Evolutionary conservation across 2,888 invertebrate species (phyloP).

Genomic region (Auanema sp.): DNA sequence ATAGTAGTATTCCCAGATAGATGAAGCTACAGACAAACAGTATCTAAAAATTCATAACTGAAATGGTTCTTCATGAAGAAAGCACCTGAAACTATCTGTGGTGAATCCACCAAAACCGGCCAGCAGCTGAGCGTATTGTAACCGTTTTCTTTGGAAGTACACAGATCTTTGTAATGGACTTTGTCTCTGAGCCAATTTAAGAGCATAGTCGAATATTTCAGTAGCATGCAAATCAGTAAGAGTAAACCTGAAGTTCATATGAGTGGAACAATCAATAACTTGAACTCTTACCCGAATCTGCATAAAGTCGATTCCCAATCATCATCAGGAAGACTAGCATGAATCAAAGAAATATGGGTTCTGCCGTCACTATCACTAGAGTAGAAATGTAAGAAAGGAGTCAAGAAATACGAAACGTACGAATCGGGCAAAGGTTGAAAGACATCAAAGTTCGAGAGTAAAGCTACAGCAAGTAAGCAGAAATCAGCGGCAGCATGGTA

Average conservation of each 20-base stretch:
- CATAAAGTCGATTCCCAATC: slow-evolving; percentile 19
- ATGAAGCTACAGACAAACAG: slow-evolving; percentile 37
- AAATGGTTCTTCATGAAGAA: neutral
- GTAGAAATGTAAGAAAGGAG: neutral
- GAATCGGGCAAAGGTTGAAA: slow-evolving; percentile 29
- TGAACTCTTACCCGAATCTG: slow-evolving; percentile 18
- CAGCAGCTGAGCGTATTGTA: slow-evolving; percentile 54
- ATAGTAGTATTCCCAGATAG: slow-evolving; percentile 32
- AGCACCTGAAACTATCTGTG: slow-evolving; percentile 39
- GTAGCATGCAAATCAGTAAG: slow-evolving; percentile 61
- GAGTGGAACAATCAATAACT: slow-evolving; percentile 4
- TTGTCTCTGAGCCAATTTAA: slow-evolving; percentile 37
- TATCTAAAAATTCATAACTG: slow-evolving; percentile 20
- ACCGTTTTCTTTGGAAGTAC: slow-evolving; percentile 42
- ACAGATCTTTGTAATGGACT: slow-evolving; percentile 39
- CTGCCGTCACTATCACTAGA: slow-evolving; percentile 35
- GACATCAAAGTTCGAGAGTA: slow-evolving; percentile 41
- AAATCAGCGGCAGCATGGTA: slow-evolving; percentile 89
- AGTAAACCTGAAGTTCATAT: slow-evolving; percentile 39
- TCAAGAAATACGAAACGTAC: neutral
- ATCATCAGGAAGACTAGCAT: slow-evolving; percentile 60
- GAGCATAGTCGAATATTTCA: slow-evolving; percentile 59
- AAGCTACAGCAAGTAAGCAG: slow-evolving; percentile 84
- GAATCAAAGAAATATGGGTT: slow-evolving; percentile 51
- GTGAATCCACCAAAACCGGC: slow-evolving; percentile 54